Conservation (phyloP, 2,113 vertebrate genomes). For the Crotalus helleri region DNA sequence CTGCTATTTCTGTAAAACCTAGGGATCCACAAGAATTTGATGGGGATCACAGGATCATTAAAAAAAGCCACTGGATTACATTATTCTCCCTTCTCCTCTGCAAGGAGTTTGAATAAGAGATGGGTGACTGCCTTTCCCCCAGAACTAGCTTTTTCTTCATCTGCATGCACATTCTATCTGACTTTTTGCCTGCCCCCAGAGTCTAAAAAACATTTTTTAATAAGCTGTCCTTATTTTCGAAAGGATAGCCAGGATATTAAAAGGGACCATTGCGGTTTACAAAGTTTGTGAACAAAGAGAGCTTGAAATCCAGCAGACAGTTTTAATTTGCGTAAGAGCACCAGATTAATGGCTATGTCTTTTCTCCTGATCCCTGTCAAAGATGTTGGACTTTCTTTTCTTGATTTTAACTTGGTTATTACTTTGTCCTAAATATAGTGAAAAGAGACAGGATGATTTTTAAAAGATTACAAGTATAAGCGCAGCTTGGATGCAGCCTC, state of each 20-base stretch:
- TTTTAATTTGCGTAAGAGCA: neutral
- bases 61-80: neutral
- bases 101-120: neutral
- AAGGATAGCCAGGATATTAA: neutral
- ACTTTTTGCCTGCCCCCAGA: neutral
- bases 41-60: neutral
- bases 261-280: neutral
- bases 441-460: neutral
- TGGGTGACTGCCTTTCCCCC: neutral
- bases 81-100: neutral
- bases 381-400: neutral
- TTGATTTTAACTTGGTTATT: neutral
- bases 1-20: neutral
- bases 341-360: neutral
- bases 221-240: neutral
- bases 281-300: neutral
- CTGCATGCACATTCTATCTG: neutral
- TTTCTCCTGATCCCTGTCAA: neutral
- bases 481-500: neutral
- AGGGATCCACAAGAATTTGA: neutral
- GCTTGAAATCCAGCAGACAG: neutral
- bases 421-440: neutral
- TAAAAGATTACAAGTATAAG: neutral
- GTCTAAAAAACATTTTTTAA: neutral
- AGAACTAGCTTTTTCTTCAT: neutral